Evolutionary conservation across 2,888 invertebrate species (phyloP), one percentile per base, ranked within the genome.

Genomic region (Xestia rhomboidea): DNA sequence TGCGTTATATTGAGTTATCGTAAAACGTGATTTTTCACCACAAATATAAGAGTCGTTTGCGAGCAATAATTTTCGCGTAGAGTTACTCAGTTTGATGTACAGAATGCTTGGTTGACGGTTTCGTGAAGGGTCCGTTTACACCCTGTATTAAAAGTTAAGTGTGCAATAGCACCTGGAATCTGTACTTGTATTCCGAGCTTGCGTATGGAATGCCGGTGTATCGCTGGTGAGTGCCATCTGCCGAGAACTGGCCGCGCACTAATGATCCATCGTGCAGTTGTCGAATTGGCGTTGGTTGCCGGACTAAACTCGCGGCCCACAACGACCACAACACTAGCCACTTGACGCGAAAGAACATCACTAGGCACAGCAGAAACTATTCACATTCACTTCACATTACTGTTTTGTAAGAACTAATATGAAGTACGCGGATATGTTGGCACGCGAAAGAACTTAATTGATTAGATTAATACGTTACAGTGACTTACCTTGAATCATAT

Each of bases 191-290:
- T 83, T 62, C 63, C 21, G 84, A 83, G 6, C 88, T 88, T 1
- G 90, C 90, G 62, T 90, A 91, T 2, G 91, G 91, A 11, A 91
- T 87, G 10, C 85, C 87, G 51, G 84, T 63, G 71, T 89, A 91
- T n/a, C 85, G 85, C 21, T 74, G 68, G 68, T 87, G 79, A 24
- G 86, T 68, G 66, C 87, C 87, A 67, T 88, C 89, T 27, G 72
- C 69, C 4, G 90, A 78, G 30, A 85, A 41, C 41, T 69, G 76
- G 2, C 90, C 91, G 13, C 88, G 86, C 46, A 89, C 68, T 63
- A 75, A 68, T 54, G 62, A 72, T 27, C 89, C 89, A 66, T 83
- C 75, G 57, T 77, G 41, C 34, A 88, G 79, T 44, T 54, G 77
- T 67, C 86, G 67, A 11, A 18, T 44, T 8, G 74, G 76, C 18